phyloP scores from a whole-genome alignment of 2,113 vertebrate genomes.

The Mormyrus lacerda region DNA sequence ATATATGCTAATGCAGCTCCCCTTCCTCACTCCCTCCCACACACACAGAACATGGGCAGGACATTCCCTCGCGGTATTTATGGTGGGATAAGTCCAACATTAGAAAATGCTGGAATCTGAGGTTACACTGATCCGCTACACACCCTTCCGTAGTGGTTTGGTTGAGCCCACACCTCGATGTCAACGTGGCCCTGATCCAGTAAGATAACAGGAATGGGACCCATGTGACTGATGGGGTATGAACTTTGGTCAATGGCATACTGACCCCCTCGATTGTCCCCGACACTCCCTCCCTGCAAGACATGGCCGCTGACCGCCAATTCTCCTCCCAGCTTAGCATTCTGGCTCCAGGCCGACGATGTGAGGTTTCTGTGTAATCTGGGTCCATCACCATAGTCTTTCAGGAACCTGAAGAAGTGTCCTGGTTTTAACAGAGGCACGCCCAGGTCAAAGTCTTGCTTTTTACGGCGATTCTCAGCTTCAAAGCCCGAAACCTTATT shows the following conservation, averaged over 20 bases:
- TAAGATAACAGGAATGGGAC: background rate
- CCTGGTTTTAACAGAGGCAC: background rate
- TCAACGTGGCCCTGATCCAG: background rate
- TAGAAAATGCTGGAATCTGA: background rate
- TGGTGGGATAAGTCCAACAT: background rate
- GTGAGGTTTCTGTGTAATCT: background rate
- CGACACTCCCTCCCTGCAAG: background rate
- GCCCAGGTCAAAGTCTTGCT: background rate
- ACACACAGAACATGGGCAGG: background rate
- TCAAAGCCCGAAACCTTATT: background rate
- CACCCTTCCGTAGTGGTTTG: background rate
- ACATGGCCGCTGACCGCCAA: background rate
- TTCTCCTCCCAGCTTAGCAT: background rate
- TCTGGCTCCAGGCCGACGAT: background rate
- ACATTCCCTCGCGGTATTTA: background rate
- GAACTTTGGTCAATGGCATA: slow-evolving; percentile 24
- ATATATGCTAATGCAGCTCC: background rate
- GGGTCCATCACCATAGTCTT: no score
- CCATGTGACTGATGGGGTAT: slow-evolving; percentile 22
- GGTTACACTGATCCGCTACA: background rate
- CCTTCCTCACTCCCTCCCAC: background rate
- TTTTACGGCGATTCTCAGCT: background rate
- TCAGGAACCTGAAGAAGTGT: background rate
- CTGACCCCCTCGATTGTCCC: slow-evolving; percentile 6
- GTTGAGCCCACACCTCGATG: background rate